phyloP scores from a whole-genome alignment of 2,888 invertebrate species.

The Lasioglossum marginatum region DNA sequence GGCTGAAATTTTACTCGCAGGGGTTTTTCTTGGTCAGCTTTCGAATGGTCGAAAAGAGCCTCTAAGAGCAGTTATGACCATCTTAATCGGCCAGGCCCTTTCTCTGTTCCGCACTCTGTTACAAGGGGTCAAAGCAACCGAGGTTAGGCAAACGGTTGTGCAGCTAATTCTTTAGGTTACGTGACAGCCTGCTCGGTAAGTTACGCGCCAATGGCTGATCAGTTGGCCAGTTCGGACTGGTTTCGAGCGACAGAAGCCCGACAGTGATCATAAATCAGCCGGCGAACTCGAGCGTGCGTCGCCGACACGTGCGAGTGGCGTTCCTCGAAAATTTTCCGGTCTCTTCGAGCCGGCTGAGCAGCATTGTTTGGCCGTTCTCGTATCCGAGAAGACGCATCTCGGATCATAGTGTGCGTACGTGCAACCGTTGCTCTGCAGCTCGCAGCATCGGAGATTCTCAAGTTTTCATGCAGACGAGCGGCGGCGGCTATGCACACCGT shows the following conservation, averaged over 20 bases:
- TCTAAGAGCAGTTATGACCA: too few species aligned
- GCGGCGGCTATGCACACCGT: constrained; percentile 61
- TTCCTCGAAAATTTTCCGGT: constrained; percentile 14
- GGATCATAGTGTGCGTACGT: constrained; percentile 8
- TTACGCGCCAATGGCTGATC: constrained; percentile 5
- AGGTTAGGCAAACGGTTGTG: background rate
- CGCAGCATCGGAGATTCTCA: constrained; percentile 69
- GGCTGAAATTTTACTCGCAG: too few species aligned
- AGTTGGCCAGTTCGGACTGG: background rate
- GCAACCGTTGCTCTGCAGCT: constrained; percentile 21
- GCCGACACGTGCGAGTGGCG: constrained; percentile 1
- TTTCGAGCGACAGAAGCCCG: background rate
- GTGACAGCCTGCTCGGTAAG: background rate
- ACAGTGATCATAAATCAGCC: background rate
- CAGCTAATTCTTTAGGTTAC: background rate
- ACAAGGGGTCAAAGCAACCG: background rate
- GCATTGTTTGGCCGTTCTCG: constrained; percentile 48
- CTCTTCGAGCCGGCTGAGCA: background rate
- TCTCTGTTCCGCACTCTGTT: background rate
- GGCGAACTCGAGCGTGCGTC: background rate
- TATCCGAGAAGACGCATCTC: constrained; percentile 26
- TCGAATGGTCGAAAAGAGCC: too few species aligned
- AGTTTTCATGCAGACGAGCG: constrained; percentile 73
- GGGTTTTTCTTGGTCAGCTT: too few species aligned
- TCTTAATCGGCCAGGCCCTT: too few species aligned